Percentiles rank a stretch among this genome's conserved stretches.
Conservation (phyloP, 2,113 vertebrate species). For the Forbesichthys agassizii region DNA sequence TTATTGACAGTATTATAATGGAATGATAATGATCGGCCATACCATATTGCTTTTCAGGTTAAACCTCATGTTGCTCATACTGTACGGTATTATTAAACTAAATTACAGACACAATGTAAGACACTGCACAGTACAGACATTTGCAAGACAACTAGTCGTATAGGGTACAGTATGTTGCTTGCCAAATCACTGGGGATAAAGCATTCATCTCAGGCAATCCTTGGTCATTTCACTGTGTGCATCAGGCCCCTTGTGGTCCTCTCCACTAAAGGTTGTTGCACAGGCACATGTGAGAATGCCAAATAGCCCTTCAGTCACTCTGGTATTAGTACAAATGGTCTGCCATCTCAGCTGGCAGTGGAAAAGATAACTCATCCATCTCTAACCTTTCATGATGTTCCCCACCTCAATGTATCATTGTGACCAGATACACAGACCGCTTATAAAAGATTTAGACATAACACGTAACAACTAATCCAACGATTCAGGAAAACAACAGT, state of each 20-base stretch:
- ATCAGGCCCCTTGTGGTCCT: conserved; percentile 29
- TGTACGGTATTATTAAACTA: neutral
- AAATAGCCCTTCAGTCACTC: conserved; percentile 52
- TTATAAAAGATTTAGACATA: neutral
- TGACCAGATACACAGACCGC: neutral
- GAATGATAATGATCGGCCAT: too few species aligned
- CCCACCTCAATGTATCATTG: conserved; percentile 11
- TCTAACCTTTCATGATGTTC: conserved; percentile 14
- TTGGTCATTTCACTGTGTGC: neutral
- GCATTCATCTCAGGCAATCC: conserved; percentile 1
- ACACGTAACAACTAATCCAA: conserved; percentile 6
- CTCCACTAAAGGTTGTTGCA: conserved; percentile 5
- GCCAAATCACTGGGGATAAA: conserved; percentile 6
- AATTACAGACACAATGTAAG: neutral
- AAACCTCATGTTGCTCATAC: neutral
- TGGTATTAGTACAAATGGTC: conserved; percentile 29
- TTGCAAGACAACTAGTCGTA: neutral
- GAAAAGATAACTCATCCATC: neutral
- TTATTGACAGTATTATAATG: too few species aligned
- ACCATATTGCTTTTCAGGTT: neutral
- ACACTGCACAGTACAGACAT: neutral
- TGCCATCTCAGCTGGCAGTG: too few species aligned
- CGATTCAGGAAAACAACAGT: too few species aligned
- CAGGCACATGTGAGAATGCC: conserved; percentile 31
- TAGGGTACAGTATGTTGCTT: neutral